phyloP scores from a whole-genome alignment of 2,888 invertebrate genomes.

The Diplolepis rosae region DNA sequence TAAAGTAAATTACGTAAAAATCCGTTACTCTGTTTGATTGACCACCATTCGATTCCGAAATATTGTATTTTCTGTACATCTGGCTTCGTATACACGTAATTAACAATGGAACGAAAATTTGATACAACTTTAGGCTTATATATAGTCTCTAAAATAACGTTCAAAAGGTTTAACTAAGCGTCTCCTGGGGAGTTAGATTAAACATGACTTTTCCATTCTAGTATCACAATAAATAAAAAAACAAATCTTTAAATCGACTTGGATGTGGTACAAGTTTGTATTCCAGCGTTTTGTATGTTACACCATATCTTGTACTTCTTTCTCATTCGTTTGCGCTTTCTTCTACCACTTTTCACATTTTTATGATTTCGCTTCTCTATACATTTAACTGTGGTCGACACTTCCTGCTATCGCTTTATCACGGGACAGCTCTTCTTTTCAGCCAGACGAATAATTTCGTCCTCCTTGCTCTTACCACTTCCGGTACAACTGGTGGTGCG shows the following conservation, averaged over 20 bases:
- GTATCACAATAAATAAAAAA: constrained; percentile 53
- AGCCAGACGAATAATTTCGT: constrained; percentile 23
- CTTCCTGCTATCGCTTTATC: constrained; percentile 29
- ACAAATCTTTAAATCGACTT: constrained; percentile 18
- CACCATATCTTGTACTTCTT: neutral
- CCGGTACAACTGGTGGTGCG: constrained; percentile 29
- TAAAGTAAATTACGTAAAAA: neutral
- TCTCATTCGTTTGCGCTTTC: neutral
- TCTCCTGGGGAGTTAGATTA: constrained; percentile 26
- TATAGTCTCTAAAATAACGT: constrained; percentile 29
- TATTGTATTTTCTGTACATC: constrained; percentile 20
- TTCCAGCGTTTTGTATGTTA: constrained; percentile 3
- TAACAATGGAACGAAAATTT: constrained; percentile 28
- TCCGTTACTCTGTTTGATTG: neutral
- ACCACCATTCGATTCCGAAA: constrained; percentile 7
- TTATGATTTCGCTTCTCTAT: constrained; percentile 3
- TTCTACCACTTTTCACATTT: constrained; percentile 12
- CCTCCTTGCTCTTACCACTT: constrained; percentile 27
- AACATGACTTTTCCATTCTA: constrained; percentile 45
- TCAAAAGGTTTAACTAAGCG: constrained; percentile 20
- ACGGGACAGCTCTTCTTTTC: constrained; percentile 23
- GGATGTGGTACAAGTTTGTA: constrained; percentile 17
- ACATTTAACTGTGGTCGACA: constrained; percentile 25
- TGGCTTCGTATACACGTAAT: constrained; percentile 18
- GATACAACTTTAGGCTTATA: constrained; percentile 5